These are phyloP conservation scores for Coturnix japonica DNA, from an alignment of 2,113 vertebrate genomes.

Conservation along the genomic window DNA sequence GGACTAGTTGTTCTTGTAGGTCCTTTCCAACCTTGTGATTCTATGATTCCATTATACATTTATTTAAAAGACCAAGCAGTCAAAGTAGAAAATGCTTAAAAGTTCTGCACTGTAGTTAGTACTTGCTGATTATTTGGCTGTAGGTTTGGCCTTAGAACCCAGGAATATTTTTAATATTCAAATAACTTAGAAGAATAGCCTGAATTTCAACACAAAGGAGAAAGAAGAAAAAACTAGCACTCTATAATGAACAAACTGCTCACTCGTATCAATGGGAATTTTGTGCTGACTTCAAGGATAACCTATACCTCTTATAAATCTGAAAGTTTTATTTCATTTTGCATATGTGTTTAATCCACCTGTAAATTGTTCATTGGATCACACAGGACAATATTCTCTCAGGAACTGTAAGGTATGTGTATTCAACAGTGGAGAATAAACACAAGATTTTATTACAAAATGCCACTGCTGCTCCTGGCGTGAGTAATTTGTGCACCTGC, in stretches of 20 bases:
- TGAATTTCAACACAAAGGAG: not conserved
- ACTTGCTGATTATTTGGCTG: not conserved
- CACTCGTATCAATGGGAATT: conserved; percentile 42
- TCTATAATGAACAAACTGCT: conserved; percentile 6
- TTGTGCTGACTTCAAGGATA: conserved; percentile 28
- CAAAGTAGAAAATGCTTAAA: not conserved
- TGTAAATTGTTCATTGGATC: conserved; percentile 75
- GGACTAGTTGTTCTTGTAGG: too few species aligned
- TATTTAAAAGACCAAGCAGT: not conserved
- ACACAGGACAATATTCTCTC: conserved; percentile 61
- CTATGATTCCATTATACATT: not conserved
- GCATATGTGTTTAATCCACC: conserved; percentile 76
- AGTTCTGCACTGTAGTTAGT: not conserved
- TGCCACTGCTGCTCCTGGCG: conserved; percentile 80
- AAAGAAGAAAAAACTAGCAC: not conserved
- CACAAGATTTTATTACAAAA: conserved; percentile 85
- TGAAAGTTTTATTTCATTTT: conserved; percentile 76
- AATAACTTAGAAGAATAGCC: not conserved
- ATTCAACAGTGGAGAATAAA: conserved; percentile 83
- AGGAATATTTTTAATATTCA: not conserved
- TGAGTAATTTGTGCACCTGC: conserved; percentile 87
- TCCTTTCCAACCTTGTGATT: too few species aligned
- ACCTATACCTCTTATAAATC: conserved; percentile 51
- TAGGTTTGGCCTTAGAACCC: not conserved
- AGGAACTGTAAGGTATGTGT: conserved; percentile 81